A percentile compares a stretch with the other conserved stretches of the same genome.
These are phyloP conservation scores for Acromyrmex heyeri DNA, from an alignment of 1,140 invertebrate genomes.

Conservation along the genomic window DNA sequence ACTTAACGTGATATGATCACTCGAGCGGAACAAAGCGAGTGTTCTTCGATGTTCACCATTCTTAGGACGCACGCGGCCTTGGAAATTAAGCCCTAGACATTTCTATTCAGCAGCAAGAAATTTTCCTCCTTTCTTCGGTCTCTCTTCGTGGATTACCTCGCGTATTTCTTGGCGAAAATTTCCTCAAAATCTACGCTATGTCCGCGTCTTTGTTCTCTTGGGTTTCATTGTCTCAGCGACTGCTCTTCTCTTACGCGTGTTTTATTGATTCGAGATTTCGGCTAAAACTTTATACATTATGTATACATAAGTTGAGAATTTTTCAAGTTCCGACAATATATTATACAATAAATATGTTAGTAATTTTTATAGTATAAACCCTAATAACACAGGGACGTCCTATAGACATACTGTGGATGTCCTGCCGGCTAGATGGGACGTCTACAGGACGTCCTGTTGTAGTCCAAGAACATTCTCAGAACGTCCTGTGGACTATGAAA, in stretches of 20 bases:
- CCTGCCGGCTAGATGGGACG: too few relatives aligned
- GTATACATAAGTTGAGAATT: not conserved
- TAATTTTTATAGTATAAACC: not conserved
- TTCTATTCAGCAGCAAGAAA: conserved; percentile 37
- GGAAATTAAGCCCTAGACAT: conserved; percentile 34
- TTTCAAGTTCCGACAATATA: not conserved
- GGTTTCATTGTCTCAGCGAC: not conserved
- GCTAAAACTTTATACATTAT: not conserved
- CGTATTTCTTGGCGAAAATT: conserved; percentile 25
- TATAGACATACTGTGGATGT: too few relatives aligned
- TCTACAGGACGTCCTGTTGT: too few relatives aligned
- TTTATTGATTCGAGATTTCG: conserved; percentile 16
- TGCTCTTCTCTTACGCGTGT: not conserved
- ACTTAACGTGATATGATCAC: conserved; percentile 69
- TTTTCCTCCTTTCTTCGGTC: conserved; percentile 17
- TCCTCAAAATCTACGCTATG: not conserved
- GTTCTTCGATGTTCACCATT: conserved; percentile 56
- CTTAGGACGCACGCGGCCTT: not conserved
- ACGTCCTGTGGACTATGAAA: too few relatives aligned
- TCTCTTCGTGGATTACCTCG: conserved; percentile 15
- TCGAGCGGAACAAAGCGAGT: conserved; percentile 74
- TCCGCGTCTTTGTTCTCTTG: conserved; percentile 47
- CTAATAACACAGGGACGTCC: too few relatives aligned
- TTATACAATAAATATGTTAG: not conserved
- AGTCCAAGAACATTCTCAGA: too few relatives aligned